These are phyloP conservation scores for Dryomyza anilis DNA, from an alignment of 2,888 invertebrate species.

Conservation along the genomic window DNA sequence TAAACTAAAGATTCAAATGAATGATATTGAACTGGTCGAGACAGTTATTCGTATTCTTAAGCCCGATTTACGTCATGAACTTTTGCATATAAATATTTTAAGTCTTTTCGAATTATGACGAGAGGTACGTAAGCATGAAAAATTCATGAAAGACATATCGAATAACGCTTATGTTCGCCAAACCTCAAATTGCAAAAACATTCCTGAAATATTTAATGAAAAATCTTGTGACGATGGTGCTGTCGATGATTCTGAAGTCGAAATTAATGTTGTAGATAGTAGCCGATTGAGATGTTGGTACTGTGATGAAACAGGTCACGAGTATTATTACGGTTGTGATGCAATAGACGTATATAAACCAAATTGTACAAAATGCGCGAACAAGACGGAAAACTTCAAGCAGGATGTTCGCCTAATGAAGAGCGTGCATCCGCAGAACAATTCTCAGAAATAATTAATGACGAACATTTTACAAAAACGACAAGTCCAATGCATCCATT, in stretches of 20 bases:
- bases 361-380: constrained; percentile 35
- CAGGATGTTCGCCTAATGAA: no score
- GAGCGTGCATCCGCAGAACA: no score
- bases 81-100: background rate
- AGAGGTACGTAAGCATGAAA: background rate
- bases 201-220: background rate
- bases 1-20: constrained; percentile 1
- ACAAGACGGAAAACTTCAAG: constrained; percentile 11
- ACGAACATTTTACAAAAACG: no score
- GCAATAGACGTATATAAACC: constrained; percentile 38
- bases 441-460: no score
- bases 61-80: background rate
- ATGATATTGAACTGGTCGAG: constrained; percentile 17
- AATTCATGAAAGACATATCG: constrained; percentile 11
- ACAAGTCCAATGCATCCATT: background rate
- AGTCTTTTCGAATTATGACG: background rate
- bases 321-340: constrained; percentile 25
- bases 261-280: background rate
- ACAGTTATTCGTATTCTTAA: constrained; percentile 19
- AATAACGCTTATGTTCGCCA: background rate
- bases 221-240: background rate
- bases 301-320: constrained; percentile 12
- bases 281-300: constrained; percentile 17
- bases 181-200: background rate
- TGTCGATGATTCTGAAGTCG: background rate